A percentile compares a stretch with the other conserved stretches of the same genome.
Conservation (phyloP, 2,113 vertebrate species). For the Mormyrus lacerda region DNA sequence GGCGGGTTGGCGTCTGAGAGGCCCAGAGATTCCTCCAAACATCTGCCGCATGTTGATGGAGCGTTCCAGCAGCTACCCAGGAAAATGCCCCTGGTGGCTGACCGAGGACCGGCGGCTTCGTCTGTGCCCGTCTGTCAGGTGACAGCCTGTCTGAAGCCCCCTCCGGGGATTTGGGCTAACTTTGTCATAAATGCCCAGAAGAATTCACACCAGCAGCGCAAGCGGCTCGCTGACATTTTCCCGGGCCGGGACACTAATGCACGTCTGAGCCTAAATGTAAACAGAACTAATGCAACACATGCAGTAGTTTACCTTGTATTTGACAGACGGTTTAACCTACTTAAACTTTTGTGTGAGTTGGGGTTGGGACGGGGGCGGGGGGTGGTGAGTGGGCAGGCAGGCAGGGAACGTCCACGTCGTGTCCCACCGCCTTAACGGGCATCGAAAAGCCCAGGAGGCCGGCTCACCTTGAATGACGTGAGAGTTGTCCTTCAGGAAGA, state of each 20-base stretch:
- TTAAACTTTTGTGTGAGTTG: not conserved
- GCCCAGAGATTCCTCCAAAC: not conserved
- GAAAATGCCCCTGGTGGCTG: not conserved
- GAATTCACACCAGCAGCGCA: not conserved
- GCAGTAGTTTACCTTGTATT: not conserved
- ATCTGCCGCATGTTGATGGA: not conserved
- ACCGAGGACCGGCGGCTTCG: not conserved
- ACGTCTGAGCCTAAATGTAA: not conserved
- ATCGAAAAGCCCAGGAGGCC: not conserved
- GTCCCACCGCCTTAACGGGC: not conserved
- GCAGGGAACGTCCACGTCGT: not conserved
- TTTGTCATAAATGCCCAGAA: not conserved
- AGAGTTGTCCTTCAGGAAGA: slow-evolving; percentile 98
- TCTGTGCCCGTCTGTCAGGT: not conserved
- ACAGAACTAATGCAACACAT: not conserved
- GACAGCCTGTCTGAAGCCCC: not conserved
- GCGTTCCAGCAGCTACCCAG: not conserved
- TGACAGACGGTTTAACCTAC: not conserved
- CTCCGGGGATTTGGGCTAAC: not conserved
- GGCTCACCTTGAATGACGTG: slow-evolving; percentile 95
- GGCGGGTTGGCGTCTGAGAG: not conserved
- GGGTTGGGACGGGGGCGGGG: not conserved
- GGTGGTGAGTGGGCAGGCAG: not conserved
- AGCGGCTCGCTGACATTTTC: not conserved
- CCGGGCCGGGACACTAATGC: not conserved